These are phyloP conservation scores for Neotoxoptera formosana DNA, from an alignment of 1,140 invertebrate genomes.

Conservation along the genomic window DNA sequence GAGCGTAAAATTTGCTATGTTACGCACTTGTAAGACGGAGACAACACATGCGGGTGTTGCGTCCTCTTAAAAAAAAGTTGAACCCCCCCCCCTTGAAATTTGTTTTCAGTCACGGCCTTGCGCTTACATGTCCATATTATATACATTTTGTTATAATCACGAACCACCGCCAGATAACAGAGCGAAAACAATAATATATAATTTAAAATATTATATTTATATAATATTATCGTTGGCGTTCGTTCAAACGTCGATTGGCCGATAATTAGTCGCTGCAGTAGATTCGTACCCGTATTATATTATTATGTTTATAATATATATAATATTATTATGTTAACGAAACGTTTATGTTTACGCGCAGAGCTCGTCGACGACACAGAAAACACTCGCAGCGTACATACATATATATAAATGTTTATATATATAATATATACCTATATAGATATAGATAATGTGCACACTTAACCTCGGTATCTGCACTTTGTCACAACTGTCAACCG, in stretches of 20 bases:
- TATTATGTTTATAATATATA: neutral
- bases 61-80: no score
- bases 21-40: no score
- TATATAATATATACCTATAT: no score
- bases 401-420: no score
- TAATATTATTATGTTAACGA: neutral
- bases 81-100: no score
- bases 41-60: no score
- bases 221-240: neutral
- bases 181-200: neutral
- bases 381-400: neutral
- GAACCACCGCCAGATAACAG: neutral
- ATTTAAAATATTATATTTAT: no score
- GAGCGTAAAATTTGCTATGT: no score
- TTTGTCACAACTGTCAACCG: conserved; percentile 24
- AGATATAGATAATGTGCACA: neutral
- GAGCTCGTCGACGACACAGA: neutral
- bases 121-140: no score
- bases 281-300: no score
- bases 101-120: no score
- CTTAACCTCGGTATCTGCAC: conserved; percentile 22
- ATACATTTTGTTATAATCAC: neutral
- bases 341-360: neutral
- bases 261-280: neutral
- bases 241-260: neutral